These are phyloP conservation scores for Trachythela sp. DNA, from an alignment of 64 coral and sea anemone species.

Conservation along the genomic window DNA sequence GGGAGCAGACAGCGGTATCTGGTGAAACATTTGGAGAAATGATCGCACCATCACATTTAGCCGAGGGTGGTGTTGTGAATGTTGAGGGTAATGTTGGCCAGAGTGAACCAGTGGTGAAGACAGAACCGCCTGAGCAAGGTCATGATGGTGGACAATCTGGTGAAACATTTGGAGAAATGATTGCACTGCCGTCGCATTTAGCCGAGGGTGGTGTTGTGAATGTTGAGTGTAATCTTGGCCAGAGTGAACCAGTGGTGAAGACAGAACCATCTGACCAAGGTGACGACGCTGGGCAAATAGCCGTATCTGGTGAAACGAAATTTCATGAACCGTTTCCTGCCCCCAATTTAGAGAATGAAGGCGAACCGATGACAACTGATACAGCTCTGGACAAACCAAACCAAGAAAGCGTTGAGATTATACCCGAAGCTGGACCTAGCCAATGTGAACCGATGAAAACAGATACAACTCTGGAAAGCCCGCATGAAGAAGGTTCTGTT, in stretches of 20 bases:
- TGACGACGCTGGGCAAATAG: neutral
- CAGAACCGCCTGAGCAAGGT: too few relatives aligned
- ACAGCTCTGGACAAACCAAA: neutral
- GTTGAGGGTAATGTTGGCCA: too few relatives aligned
- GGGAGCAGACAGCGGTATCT: neutral
- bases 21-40: neutral
- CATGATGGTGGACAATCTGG: too few relatives aligned
- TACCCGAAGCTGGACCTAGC: neutral
- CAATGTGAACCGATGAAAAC: neutral
- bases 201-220: too few relatives aligned
- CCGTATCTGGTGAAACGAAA: neutral
- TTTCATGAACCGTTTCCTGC: neutral
- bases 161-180: too few relatives aligned
- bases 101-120: too few relatives aligned
- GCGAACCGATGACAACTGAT: neutral
- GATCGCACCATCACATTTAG: too few relatives aligned
- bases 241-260: neutral
- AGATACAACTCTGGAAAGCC: neutral
- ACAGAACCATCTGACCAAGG: neutral
- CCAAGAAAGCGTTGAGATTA: neutral
- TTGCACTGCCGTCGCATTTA: too few relatives aligned
- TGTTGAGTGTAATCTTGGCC: too few relatives aligned
- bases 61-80: too few relatives aligned
- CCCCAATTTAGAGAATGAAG: neutral
- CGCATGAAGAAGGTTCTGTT: neutral